These are phyloP conservation scores for Drosophila teissieri DNA, from an alignment of 1,140 invertebrate genomes.

Conservation along the genomic window DNA sequence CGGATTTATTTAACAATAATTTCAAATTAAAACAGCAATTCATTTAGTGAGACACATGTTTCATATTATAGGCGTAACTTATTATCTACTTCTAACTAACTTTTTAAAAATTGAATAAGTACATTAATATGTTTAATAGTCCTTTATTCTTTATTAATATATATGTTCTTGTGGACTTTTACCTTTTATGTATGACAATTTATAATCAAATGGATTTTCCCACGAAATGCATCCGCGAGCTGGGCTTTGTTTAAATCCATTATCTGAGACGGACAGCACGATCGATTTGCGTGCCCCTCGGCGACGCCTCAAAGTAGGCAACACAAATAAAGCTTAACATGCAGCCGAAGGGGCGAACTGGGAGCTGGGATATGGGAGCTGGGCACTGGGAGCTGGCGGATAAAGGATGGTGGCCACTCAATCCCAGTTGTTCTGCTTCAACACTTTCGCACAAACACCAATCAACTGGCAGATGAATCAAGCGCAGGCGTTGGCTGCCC, in stretches of 20 bases:
- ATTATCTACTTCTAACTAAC: too few species aligned
- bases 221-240: constrained; percentile 9
- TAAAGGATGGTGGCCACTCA: constrained; percentile 45
- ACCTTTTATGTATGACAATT: too few species aligned
- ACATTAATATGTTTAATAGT: too few species aligned
- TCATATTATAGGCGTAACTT: background rate
- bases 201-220: background rate
- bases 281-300: constrained; percentile 11
- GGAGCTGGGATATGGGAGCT: background rate
- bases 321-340: constrained; percentile 30
- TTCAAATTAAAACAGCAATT: background rate
- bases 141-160: too few species aligned
- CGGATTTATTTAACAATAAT: background rate
- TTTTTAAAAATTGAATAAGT: too few species aligned
- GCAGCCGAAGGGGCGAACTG: constrained; percentile 9
- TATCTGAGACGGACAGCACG: constrained; percentile 7
- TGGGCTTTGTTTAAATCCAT: constrained; percentile 9
- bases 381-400: background rate
- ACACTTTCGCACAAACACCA: constrained; percentile 65
- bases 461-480: constrained; percentile 64
- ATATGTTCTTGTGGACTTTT: too few species aligned
- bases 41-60: background rate
- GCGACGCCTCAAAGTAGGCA: constrained; percentile 23
- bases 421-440: constrained; percentile 58
- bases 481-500: constrained; percentile 65